Evolutionary conservation across 2,888 invertebrate genomes (phyloP).

Genomic region (Ectropis crepuscularia): DNA sequence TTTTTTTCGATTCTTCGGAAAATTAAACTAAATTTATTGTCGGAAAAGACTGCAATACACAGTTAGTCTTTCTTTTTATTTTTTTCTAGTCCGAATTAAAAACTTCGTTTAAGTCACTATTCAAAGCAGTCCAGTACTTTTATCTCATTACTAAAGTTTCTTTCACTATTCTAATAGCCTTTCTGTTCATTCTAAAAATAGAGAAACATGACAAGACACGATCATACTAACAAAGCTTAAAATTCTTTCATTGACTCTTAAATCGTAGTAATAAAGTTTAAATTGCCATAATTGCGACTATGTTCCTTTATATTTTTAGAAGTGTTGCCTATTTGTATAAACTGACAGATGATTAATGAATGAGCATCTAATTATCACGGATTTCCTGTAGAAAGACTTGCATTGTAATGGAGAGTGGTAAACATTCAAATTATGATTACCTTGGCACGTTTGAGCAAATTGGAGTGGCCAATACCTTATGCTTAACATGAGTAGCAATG

Average conservation of each 20-base stretch:
- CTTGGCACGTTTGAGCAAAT: constrained; percentile 18
- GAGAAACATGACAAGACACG: constrained; percentile 3
- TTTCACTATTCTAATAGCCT: constrained; percentile 15
- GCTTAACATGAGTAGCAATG: no score
- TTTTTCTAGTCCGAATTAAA: no score
- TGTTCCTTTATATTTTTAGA: constrained; percentile 7
- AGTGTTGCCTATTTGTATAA: constrained; percentile 31
- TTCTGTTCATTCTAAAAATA: constrained; percentile 21
- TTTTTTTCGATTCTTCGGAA: no score
- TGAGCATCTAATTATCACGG: constrained; percentile 50
- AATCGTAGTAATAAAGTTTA: constrained; percentile 5
- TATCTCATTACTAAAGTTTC: constrained; percentile 11
- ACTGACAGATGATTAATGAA: constrained; percentile 53
- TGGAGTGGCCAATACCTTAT: constrained; percentile 5
- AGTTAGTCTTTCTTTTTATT: no score
- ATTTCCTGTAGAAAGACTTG: constrained; percentile 56
- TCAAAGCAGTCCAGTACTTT: constrained; percentile 1
- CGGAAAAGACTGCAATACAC: no score
- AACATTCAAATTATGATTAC: constrained; percentile 25
- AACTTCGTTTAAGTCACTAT: no score
- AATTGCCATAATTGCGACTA: not conserved
- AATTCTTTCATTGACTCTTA: not conserved
- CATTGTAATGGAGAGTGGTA: constrained; percentile 26
- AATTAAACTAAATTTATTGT: no score
- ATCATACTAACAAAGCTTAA: not conserved